Base-by-base conservation (phyloP, 1,140 invertebrate genomes). In the Musca vetustissima region DNA sequence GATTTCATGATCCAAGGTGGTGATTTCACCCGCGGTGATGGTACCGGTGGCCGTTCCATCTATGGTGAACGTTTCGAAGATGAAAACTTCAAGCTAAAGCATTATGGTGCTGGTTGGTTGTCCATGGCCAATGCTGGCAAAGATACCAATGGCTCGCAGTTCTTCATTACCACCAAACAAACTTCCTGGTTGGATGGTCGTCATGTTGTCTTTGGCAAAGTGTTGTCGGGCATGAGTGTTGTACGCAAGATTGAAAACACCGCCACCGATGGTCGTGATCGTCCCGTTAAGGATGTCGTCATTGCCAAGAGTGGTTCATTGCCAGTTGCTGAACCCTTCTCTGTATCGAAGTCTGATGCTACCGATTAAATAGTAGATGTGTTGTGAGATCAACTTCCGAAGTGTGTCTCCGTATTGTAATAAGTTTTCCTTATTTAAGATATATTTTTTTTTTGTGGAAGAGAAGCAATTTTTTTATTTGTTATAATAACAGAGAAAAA, bases 141-240 rank as follows among this genome's bases (percentile, higher is more conserved):
- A 83, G 94, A 99, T 82, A 98, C 97, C 43, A 99, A 99, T 85
- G 97, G 97, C 24, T 98, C 95, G 22, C 97, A 99, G 80, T 99
- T 99, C 85, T 99, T 99, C 80, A 97, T 99, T 78, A 97, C 95
- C 17, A 91, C 90, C 2, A 93, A 93, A 72, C 88, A 92, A 76
- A 99, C 97, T 14, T 85, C 92, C 24, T 99, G 98, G 98, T 86
- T 99, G 36, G 95, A 99, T 86, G 94, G 94, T 17, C 89, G 92
- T 82, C 98, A 99, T 81, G 96, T 98, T 73, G 97, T 99, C 17
- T 99, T 99, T 83, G 98, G 97, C 69, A 98, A 98, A 87, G 72
- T 83, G 19, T 48, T 83, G 4, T 77, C 76, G n/a, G 81, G 81
- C 70, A 83, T 83, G 92, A 87, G 92, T 84, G 83, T 96, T 66